Percentiles rank a stretch among this genome's conserved stretches.
phyloP scores from a whole-genome alignment of 2,113 vertebrate genomes.

The Rhizomys pruinosus region DNA sequence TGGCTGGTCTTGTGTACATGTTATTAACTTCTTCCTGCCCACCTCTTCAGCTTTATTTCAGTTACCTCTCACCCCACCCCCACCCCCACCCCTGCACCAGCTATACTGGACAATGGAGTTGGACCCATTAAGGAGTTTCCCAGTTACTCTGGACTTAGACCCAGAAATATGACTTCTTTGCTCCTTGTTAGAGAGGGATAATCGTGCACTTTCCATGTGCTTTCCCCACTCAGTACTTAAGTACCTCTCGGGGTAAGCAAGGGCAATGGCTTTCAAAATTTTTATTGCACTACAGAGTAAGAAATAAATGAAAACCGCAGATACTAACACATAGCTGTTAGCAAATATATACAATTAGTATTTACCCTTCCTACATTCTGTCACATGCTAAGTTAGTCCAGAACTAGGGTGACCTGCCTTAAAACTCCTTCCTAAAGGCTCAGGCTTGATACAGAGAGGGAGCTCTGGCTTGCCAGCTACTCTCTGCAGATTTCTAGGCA shows the following conservation, averaged over 20 bases:
- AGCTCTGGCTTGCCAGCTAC: not conserved
- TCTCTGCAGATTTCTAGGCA: not conserved
- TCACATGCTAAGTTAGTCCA: not conserved
- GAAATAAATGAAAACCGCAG: not conserved
- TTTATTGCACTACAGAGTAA: not conserved
- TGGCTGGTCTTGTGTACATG: not conserved
- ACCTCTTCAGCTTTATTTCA: not conserved
- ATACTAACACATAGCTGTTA: not conserved
- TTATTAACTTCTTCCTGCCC: not conserved
- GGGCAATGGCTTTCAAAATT: constrained; percentile 1
- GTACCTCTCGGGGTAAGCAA: not conserved
- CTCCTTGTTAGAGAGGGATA: not conserved
- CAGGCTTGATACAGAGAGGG: not conserved
- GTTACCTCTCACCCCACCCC: not conserved
- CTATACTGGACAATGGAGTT: not conserved
- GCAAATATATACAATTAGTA: not conserved
- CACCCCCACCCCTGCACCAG: not conserved
- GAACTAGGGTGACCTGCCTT: not conserved
- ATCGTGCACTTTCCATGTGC: not conserved
- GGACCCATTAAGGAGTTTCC: constrained; percentile 18
- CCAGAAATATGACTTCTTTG: constrained; percentile 11
- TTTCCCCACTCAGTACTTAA: not conserved
- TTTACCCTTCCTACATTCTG: not conserved
- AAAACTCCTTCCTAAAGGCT: not conserved
- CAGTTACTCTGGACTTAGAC: not conserved